phyloP scores from a whole-genome alignment of 2,888 invertebrate genomes.

The Acheta domesticus region DNA sequence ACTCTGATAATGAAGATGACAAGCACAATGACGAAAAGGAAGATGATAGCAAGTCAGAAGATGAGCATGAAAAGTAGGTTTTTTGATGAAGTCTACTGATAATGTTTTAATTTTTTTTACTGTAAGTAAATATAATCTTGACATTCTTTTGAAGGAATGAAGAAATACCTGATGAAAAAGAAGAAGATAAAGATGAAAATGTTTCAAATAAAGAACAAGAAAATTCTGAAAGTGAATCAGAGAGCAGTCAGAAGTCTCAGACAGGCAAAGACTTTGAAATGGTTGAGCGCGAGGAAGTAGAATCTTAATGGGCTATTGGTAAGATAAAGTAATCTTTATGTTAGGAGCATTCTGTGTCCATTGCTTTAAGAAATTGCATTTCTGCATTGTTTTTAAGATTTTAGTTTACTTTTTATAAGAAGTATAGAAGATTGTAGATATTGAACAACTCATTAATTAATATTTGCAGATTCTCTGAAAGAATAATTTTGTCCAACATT shows the following conservation, averaged over 20 bases:
- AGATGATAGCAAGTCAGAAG: conserved; percentile 41
- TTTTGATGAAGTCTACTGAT: not conserved
- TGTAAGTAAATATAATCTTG: not conserved
- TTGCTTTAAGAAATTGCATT: not conserved
- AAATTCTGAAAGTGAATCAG: conserved; percentile 76
- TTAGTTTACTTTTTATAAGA: not conserved
- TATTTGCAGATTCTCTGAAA: not conserved
- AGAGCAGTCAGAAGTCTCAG: conserved; percentile 70
- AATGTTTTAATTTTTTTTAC: not conserved
- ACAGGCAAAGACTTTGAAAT: conserved; percentile 87
- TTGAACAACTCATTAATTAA: not conserved
- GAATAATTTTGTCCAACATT: not conserved
- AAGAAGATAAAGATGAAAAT: conserved; percentile 27
- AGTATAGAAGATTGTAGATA: not conserved
- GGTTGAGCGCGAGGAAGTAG: conserved; percentile 59
- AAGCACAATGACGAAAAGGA: conserved; percentile 26
- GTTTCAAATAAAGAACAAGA: conserved; percentile 41
- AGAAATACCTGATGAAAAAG: conserved; percentile 20
- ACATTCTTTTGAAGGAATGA: conserved; percentile 5
- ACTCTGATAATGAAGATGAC: conserved; percentile 58
- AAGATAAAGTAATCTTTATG: not conserved
- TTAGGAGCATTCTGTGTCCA: not conserved
- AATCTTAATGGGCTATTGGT: conserved; percentile 38
- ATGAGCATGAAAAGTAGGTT: conserved; percentile 27
- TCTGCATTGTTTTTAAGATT: not conserved